Conservation (phyloP, 2,888 invertebrate genomes). For the Criorhina ranunculi region DNA sequence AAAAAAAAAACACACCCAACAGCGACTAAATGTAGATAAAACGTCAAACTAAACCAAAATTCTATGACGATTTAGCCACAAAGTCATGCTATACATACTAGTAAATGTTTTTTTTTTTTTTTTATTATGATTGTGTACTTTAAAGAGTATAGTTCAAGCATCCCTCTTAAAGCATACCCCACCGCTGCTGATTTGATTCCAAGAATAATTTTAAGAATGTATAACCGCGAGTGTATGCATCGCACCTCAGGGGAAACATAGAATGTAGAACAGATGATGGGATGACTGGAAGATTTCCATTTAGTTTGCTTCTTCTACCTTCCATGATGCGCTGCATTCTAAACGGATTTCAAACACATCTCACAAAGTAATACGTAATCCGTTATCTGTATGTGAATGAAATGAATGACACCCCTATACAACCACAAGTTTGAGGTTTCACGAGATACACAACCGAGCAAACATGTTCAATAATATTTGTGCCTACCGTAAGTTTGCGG, state of each 20-base stretch:
- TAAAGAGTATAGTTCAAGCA: conserved; percentile 43
- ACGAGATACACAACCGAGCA: not conserved
- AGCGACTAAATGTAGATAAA: conserved; percentile 7
- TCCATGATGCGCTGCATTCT: not conserved
- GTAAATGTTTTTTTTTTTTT: conserved; percentile 14
- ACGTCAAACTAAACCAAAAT: conserved; percentile 25
- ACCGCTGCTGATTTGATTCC: conserved; percentile 23
- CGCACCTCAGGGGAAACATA: conserved; percentile 34
- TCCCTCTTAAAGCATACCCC: conserved; percentile 27
- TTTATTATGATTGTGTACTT: conserved; percentile 33
- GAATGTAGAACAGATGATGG: conserved; percentile 33
- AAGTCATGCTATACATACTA: conserved; percentile 21
- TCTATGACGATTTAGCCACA: conserved; percentile 45
- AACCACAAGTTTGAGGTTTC: conserved; percentile 31
- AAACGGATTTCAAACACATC: not conserved
- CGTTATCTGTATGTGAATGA: conserved; percentile 13
- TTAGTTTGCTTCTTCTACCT: conserved; percentile 1
- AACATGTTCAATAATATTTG: conserved; percentile 14
- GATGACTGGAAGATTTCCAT: not conserved
- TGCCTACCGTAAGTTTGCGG: conserved; percentile 17
- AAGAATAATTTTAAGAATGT: conserved; percentile 20
- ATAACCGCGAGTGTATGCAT: not conserved
- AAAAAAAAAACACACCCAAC: conserved; percentile 12
- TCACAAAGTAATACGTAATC: not conserved
- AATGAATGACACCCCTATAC: conserved; percentile 11